Percentiles rank a stretch among this genome's conserved stretches.
These are phyloP conservation scores for Clupea harengus DNA, from an alignment of 2,113 vertebrate species.

Conservation along the genomic window DNA sequence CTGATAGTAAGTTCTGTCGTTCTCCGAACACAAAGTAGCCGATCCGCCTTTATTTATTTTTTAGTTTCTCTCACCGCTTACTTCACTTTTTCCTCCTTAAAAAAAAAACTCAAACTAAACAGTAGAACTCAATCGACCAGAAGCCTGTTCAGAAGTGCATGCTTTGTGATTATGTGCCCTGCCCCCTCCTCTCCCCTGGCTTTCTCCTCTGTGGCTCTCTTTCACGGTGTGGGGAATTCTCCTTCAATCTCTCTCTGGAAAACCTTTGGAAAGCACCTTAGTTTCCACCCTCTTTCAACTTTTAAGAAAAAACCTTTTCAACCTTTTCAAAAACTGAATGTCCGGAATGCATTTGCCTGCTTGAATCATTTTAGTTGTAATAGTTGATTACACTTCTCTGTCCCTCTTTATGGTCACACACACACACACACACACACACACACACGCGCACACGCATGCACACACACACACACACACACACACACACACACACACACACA, in stretches of 20 bases:
- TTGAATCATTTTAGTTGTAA: constrained; percentile 24
- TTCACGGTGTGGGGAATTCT: constrained; percentile 2
- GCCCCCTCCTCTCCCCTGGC: background rate
- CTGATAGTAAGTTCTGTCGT: constrained; percentile 95
- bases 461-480: background rate
- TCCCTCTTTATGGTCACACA: constrained; percentile 23
- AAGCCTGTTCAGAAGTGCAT: constrained; percentile 3
- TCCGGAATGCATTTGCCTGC: background rate
- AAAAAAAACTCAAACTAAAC: background rate
- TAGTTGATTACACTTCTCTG: constrained; percentile 31
- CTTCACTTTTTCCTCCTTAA: constrained; percentile 19
- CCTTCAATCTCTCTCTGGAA: background rate
- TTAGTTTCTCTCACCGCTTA: background rate
- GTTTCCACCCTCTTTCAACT: background rate
- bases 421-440: background rate
- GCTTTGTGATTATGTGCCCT: background rate
- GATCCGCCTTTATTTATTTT: constrained; percentile 28
- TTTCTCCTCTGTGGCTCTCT: background rate
- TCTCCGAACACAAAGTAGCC: constrained; percentile 67
- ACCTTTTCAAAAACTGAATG: background rate
- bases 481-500: background rate
- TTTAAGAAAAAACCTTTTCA: too few relatives aligned
- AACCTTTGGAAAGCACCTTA: background rate
- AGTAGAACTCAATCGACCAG: background rate
- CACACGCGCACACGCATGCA: background rate